These are phyloP conservation scores for Misgurnus mizolepis DNA, from an alignment of 2,113 vertebrate species.

Conservation along the genomic window DNA sequence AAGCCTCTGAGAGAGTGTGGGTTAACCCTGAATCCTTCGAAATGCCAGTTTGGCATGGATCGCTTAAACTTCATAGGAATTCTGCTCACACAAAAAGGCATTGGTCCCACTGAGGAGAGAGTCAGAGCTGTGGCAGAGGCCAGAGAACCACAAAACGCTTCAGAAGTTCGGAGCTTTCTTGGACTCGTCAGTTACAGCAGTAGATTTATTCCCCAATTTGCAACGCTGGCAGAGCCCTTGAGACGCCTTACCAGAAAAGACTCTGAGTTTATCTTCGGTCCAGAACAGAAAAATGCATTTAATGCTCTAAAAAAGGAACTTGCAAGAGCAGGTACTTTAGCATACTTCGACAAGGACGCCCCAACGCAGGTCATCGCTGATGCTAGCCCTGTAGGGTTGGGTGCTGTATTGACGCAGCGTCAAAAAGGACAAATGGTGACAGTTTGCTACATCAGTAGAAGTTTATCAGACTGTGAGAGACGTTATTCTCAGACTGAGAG, in stretches of 20 bases:
- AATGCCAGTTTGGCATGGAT: no score
- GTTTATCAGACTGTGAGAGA: slow-evolving; percentile 32
- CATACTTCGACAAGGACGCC: slow-evolving; percentile 45
- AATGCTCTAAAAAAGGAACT: no score
- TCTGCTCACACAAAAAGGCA: no score
- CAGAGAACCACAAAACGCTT: slow-evolving; percentile 1
- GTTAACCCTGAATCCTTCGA: no score
- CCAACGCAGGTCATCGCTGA: slow-evolving; percentile 35
- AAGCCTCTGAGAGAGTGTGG: no score
- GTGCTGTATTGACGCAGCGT: not conserved
- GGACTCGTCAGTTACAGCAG: slow-evolving; percentile 42
- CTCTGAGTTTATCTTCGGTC: no score
- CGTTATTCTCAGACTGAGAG: slow-evolving; percentile 43
- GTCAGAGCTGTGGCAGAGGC: slow-evolving; percentile 41
- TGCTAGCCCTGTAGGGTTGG: slow-evolving; percentile 41
- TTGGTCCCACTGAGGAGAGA: not conserved
- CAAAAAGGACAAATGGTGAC: slow-evolving; percentile 33
- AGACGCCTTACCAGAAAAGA: no score
- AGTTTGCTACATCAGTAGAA: slow-evolving; percentile 33
- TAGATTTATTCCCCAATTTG: no score
- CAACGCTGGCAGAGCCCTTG: no score
- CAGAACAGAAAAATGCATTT: slow-evolving; percentile 26
- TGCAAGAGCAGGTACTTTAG: slow-evolving; percentile 23
- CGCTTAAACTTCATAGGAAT: no score
- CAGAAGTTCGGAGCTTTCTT: slow-evolving; percentile 40